phyloP scores from a whole-genome alignment of 2,888 invertebrate species.

The Rhingia campestris region DNA sequence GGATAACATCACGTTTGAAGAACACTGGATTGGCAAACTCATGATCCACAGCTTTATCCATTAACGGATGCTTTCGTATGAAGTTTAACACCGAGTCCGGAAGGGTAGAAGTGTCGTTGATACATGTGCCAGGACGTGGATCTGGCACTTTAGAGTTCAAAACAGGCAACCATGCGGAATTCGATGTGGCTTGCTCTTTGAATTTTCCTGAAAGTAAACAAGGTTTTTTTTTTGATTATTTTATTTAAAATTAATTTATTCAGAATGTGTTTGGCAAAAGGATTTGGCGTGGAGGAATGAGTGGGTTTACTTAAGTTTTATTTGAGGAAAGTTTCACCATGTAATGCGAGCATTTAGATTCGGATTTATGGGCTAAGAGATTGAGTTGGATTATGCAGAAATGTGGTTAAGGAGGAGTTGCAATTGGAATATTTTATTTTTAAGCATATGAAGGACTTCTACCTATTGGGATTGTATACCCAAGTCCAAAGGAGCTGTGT shows the following conservation, averaged over 20 bases:
- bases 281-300: neutral
- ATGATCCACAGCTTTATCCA: constrained; percentile 98
- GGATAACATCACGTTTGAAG: constrained; percentile 94
- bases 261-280: constrained; percentile 55
- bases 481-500: too few species aligned
- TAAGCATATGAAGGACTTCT: neutral
- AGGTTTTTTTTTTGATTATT: constrained; percentile 12
- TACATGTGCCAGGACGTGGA: constrained; percentile 96
- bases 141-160: constrained; percentile 95
- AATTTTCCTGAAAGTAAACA: constrained; percentile 84
- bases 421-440: neutral
- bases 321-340: neutral
- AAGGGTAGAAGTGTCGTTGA: constrained; percentile 94
- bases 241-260: constrained; percentile 59
- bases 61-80: constrained; percentile 97
- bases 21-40: constrained; percentile 96
- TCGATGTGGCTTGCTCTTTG: constrained; percentile 96
- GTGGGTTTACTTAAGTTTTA: constrained; percentile 18
- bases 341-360: constrained; percentile 21
- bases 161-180: constrained; percentile 97
- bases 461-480: too few species aligned
- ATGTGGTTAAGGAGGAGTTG: neutral
- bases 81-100: constrained; percentile 97
- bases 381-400: constrained; percentile 3
- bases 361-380: constrained; percentile 27